Base-by-base conservation (phyloP, 2,888 invertebrate species). In the Calameuta pallipes region DNA sequence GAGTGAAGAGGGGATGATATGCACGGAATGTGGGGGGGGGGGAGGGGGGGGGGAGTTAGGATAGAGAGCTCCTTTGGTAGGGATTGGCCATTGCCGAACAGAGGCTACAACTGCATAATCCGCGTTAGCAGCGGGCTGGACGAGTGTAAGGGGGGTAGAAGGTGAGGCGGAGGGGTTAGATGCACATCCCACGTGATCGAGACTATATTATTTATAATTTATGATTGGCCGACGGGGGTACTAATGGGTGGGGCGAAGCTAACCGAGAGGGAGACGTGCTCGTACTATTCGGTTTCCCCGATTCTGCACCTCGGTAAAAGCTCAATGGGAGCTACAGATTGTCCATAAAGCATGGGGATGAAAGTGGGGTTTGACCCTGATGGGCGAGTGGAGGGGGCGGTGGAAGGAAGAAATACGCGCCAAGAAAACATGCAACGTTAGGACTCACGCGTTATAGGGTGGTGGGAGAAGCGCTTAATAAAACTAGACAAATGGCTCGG, bases 121-220 rank as follows among this genome's bases (percentile, higher is more conserved):
- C 30, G 56, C 23, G 56, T 56, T 56, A 23, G 56, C 56, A 23
- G 56, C 56, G 23, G 23, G 56, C 23, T 2, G 56, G 23, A 23
- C 23, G 23, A 56, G 56, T 56, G 56, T 9, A 23, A 23, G 71
- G 23, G 34, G 23, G 34, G 23, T 71, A 30, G 71, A 30, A 30
- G 15, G 71, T 33, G 34, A 1, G 31, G 71, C 71, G 30, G 34
- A 30, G 71, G 71, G 71, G 13, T 30, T 71, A 71, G 34, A 71
- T 31, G 71, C 71, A 30, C 30, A 34, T 23, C 56, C 56, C 56
- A 56, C 56, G 71, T 76, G 70, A 33, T 37, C 69, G 23, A 74
- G 78, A 75, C 78, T 79, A 83, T 75, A 75, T 76, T 83, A 83
- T 83, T 83, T 82, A 82, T 84, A 83, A 83, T 83, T 83, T 83